Evolutionary conservation across 2,113 vertebrate species (phyloP).

Genomic region (Barnardius zonarius): DNA sequence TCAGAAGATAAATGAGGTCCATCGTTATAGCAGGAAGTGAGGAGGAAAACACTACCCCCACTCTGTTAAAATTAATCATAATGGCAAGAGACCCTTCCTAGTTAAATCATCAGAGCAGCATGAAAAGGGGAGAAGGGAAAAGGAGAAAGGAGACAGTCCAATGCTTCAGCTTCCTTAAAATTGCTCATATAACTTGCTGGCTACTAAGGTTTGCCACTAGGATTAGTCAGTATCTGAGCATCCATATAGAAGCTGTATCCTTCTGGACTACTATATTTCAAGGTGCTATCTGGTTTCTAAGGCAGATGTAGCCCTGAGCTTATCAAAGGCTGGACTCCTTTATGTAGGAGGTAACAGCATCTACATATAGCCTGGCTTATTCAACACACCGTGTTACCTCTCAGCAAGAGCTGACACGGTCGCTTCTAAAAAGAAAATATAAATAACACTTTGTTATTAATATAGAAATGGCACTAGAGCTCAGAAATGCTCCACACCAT

Average conservation of each 20-base stretch:
- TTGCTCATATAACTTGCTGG: neutral
- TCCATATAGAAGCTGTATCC: slow-evolving; percentile 49
- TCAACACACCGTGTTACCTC: slow-evolving; percentile 60
- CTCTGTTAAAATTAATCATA: neutral
- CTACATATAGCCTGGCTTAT: slow-evolving; percentile 68
- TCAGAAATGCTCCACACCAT: slow-evolving; percentile 68
- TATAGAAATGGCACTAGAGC: slow-evolving; percentile 68
- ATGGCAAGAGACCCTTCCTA: slow-evolving; percentile 4
- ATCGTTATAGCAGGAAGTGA: neutral
- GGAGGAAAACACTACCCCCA: neutral
- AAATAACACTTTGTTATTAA: slow-evolving; percentile 76
- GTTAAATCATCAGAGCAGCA: slow-evolving; percentile 31
- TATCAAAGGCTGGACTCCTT: slow-evolving; percentile 74
- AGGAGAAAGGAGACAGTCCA: neutral
- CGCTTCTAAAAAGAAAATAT: slow-evolving; percentile 77
- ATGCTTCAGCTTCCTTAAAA: slow-evolving; percentile 9
- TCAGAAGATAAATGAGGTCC: slow-evolving; percentile 27
- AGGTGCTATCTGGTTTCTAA: slow-evolving; percentile 81
- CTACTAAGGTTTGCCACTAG: slow-evolving; percentile 26
- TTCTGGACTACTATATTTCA: slow-evolving; percentile 67
- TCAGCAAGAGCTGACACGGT: slow-evolving; percentile 60
- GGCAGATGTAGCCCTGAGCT: slow-evolving; percentile 81
- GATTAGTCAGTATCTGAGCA: slow-evolving; percentile 32
- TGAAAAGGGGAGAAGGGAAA: neutral
- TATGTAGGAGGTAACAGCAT: slow-evolving; percentile 64